phyloP scores from a whole-genome alignment of 1,140 invertebrate genomes.

The Vanessa atalanta region DNA sequence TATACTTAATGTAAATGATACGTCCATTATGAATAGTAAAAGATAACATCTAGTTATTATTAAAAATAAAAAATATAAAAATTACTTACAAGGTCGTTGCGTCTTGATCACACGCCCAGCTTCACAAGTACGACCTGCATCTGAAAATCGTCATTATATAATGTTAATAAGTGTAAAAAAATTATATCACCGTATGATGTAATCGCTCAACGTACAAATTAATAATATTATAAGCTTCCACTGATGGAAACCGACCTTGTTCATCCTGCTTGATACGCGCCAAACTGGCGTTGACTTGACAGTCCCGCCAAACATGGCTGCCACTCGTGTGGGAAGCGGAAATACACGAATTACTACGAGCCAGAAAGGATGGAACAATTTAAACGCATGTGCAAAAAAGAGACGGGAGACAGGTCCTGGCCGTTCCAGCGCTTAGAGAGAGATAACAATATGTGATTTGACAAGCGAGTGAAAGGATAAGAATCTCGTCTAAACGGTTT shows the following conservation, averaged over 20 bases:
- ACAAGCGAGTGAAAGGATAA: conserved; percentile 68
- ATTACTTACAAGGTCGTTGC: conserved; percentile 21
- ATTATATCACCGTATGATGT: conserved; percentile 12
- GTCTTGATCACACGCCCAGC: conserved; percentile 2
- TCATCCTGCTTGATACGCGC: conserved; percentile 72
- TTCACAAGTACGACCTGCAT: conserved; percentile 35
- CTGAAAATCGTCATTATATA: conserved; percentile 53
- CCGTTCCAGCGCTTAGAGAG: conserved; percentile 64
- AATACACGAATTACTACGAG: conserved; percentile 77
- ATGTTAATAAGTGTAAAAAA: conserved; percentile 23
- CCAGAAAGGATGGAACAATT: conserved; percentile 72
- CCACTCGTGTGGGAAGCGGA: conserved; percentile 78
- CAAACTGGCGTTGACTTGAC: conserved; percentile 78
- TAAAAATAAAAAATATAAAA: background rate
- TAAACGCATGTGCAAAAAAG: conserved; percentile 65
- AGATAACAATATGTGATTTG: conserved; percentile 66
- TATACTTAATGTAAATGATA: background rate
- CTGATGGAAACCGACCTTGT: conserved; percentile 69
- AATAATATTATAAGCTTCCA: conserved; percentile 53
- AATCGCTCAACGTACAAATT: conserved; percentile 33
- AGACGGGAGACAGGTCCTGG: conserved; percentile 72
- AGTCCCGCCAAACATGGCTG: conserved; percentile 78
- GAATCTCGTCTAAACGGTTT: conserved; percentile 73
- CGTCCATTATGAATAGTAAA: background rate
- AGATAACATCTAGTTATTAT: background rate